Evolutionary conservation across 2,888 invertebrate species (phyloP), one percentile per base, ranked within the genome.

Genomic region (Emmelina monodactyla): DNA sequence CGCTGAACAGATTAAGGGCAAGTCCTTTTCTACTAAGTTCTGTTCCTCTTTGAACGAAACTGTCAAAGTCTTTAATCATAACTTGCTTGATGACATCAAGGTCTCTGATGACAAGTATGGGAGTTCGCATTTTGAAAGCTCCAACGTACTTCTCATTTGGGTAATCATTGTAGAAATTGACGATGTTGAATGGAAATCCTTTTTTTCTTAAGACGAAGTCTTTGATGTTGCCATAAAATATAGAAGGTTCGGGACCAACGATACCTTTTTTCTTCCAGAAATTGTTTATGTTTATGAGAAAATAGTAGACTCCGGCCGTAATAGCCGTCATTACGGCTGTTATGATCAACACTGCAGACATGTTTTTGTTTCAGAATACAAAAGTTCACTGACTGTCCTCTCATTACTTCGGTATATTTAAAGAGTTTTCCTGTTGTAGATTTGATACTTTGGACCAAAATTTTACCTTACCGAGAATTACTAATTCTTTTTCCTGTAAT

Each of bases 131-230:
- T 39, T 56, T 51, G 41, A 50, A 64, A 2, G 64, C 34, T 3
- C 69, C 69, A 4, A 69, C 53, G 2, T 62, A 45, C 39, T 57
- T 61, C 37, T 65, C 65, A 3, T 62, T 42, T 0, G 59, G 55
- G 41, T 49, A 69, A n/a, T 54, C 43, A 9, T 55, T 42, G 44
- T 68, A 69, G 11, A 64, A 45, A 30, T 61, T 53, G 33, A 46
- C 46, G 46, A 56, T 3, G 51, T 29, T 9, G 49, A 33, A 2
- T 51, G 53, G n/a, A 1, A 42, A 16, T 13, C 37, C 39, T 32
- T 40, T 38, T 15, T 28, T 38, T n/a, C 39, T 28, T 6, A 53
- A 16, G 1, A 43, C 16, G 3, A 39, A 37, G 5, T 48, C 37
- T 16, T 39, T 43, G 1, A 45, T 16, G 32, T 43, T 50, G 2